A percentile compares a stretch with the other conserved stretches of the same genome.
phyloP scores from a whole-genome alignment of 2,888 invertebrate genomes.

The Saturnia japonica region DNA sequence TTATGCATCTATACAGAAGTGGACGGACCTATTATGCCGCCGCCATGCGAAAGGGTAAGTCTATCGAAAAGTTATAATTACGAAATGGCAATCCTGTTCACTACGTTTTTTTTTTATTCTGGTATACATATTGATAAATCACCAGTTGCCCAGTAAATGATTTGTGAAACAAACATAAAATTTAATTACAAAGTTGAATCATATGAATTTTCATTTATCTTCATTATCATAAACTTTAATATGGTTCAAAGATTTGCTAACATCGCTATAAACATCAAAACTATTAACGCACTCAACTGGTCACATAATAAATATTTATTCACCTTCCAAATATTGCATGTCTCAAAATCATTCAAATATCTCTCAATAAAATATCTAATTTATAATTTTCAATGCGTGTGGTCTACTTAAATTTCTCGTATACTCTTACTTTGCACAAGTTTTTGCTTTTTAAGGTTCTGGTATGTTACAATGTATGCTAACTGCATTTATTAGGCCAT shows the following conservation, averaged over 20 bases:
- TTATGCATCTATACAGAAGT: conserved; percentile 85
- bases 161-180: neutral
- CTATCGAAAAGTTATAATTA: conserved; percentile 18
- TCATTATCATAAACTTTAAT: neutral
- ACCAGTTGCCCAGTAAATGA: neutral
- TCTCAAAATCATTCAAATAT: neutral
- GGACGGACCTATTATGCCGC: conserved; percentile 66
- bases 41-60: conserved; percentile 80
- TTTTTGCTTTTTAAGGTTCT: conserved; percentile 26
- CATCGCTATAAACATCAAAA: neutral
- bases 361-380: conserved; percentile 5
- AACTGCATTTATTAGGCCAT: neutral
- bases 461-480: neutral
- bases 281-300: neutral
- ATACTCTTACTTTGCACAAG: neutral
- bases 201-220: neutral
- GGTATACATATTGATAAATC: neutral
- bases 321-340: neutral
- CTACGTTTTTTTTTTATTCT: too few species aligned
- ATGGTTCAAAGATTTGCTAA: neutral
- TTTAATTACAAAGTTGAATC: neutral
- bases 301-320: neutral
- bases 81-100: neutral
- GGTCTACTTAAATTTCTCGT: conserved; percentile 27
- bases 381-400: conserved; percentile 20